A percentile compares a stretch with the other conserved stretches of the same genome.
Evolutionary conservation across 2,888 invertebrate genomes (phyloP).

Genomic region (Conus canariensis): DNA sequence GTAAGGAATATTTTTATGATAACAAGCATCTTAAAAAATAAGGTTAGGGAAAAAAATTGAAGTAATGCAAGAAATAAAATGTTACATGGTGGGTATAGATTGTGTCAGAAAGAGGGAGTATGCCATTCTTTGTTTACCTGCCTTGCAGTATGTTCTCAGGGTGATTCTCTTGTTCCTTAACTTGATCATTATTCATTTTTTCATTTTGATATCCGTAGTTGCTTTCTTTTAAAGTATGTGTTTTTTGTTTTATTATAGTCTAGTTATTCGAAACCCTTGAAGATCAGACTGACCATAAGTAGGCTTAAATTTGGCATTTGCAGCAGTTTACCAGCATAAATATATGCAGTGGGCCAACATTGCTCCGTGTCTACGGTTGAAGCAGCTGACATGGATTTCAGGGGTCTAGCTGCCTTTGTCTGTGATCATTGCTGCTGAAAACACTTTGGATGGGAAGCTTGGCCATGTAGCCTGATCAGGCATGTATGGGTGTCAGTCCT

Average conservation of each 20-base stretch:
- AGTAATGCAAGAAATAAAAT: background rate
- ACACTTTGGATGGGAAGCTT: background rate
- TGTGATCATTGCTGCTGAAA: conserved; percentile 9
- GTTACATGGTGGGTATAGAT: background rate
- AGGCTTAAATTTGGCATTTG: conserved; percentile 13
- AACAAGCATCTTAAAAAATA: no score
- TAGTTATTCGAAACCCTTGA: no score
- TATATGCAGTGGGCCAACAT: background rate
- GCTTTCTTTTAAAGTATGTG: background rate
- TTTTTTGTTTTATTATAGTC: background rate
- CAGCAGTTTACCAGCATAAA: conserved; percentile 3
- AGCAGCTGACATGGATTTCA: background rate
- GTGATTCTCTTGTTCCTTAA: no score
- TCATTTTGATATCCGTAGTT: background rate
- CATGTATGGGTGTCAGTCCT: background rate
- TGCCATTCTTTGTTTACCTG: background rate
- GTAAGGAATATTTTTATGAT: background rate
- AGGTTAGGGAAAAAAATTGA: background rate
- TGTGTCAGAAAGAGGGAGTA: background rate
- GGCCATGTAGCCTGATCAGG: conserved; percentile 4
- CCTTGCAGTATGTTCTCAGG: background rate
- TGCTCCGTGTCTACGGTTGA: conserved; percentile 14
- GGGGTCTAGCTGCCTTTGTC: background rate
- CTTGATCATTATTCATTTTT: background rate
- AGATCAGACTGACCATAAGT: background rate